Percentiles rank a stretch among this genome's conserved stretches.
These are phyloP conservation scores for Darevskia mixta DNA, from an alignment of 2,797 vertebrate species.

Conservation along the genomic window DNA sequence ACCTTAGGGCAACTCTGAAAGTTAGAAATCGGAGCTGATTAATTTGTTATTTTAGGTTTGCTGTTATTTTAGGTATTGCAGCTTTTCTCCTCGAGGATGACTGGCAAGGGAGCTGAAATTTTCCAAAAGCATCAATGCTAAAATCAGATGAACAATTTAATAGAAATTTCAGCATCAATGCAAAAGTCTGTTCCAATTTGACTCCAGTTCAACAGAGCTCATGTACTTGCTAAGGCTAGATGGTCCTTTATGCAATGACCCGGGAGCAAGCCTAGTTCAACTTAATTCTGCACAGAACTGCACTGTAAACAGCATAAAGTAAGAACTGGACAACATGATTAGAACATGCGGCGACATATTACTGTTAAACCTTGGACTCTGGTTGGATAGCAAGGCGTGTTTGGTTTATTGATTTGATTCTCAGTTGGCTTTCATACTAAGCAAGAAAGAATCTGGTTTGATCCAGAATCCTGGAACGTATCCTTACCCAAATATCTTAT, in stretches of 20 bases:
- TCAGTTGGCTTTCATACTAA: neutral
- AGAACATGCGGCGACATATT: neutral
- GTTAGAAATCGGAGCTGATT: constrained; percentile 68
- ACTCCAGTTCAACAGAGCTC: constrained; percentile 58
- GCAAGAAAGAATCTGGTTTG: neutral
- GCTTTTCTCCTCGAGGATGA: constrained; percentile 49
- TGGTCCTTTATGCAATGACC: too few relatives aligned
- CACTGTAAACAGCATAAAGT: constrained; percentile 24
- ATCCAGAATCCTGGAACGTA: neutral
- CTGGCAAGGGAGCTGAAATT: neutral
- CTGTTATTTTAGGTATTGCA: neutral
- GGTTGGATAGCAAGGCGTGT: neutral
- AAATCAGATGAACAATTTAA: constrained; percentile 51
- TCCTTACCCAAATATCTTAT: neutral
- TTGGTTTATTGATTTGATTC: neutral
- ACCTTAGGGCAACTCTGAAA: constrained; percentile 71
- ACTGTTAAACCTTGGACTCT: neutral
- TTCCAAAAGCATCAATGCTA: constrained; percentile 37
- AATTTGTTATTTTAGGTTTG: constrained; percentile 67
- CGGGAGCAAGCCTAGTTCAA: neutral
- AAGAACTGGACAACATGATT: constrained; percentile 37
- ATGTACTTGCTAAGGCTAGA: constrained; percentile 45
- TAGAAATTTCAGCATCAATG: constrained; percentile 64
- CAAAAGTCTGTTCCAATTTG: constrained; percentile 54
- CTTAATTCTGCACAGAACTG: neutral